Evolutionary conservation across 2,113 vertebrate species (phyloP).

Genomic region (Elachura formosa): DNA sequence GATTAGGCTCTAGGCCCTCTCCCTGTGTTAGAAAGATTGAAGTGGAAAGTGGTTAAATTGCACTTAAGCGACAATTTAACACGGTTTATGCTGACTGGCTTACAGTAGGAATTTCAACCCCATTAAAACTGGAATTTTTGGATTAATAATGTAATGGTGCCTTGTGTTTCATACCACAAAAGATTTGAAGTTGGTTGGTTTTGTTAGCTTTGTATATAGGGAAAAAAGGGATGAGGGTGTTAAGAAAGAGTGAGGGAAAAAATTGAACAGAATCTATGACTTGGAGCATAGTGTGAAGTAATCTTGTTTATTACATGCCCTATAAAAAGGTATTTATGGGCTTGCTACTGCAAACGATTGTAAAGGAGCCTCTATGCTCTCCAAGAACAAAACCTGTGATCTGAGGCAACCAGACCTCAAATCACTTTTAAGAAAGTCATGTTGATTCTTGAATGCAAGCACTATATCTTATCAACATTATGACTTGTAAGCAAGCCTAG

Average conservation of each 20-base stretch:
- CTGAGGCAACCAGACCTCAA: background rate
- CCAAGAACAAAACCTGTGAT: background rate
- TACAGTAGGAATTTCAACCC: background rate
- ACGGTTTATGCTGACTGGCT: background rate
- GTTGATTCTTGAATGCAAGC: background rate
- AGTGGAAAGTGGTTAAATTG: background rate
- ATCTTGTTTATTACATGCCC: background rate
- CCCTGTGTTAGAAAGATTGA: background rate
- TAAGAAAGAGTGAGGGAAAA: background rate
- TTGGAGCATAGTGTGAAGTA: background rate
- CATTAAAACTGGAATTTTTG: background rate
- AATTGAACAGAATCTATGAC: background rate
- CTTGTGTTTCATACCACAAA: background rate
- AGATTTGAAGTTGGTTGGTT: background rate
- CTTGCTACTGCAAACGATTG: background rate
- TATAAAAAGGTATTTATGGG: background rate
- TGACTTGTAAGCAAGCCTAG: background rate
- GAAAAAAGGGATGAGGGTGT: accelerated
- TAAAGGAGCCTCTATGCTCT: background rate
- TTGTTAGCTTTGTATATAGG: background rate
- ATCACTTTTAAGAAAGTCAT: background rate
- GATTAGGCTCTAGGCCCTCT: background rate
- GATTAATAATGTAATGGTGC: background rate
- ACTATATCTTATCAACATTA: background rate
- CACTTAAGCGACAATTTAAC: background rate